Evolutionary conservation across 2,888 invertebrate species (phyloP).

Genomic region (Anorthoa munda): DNA sequence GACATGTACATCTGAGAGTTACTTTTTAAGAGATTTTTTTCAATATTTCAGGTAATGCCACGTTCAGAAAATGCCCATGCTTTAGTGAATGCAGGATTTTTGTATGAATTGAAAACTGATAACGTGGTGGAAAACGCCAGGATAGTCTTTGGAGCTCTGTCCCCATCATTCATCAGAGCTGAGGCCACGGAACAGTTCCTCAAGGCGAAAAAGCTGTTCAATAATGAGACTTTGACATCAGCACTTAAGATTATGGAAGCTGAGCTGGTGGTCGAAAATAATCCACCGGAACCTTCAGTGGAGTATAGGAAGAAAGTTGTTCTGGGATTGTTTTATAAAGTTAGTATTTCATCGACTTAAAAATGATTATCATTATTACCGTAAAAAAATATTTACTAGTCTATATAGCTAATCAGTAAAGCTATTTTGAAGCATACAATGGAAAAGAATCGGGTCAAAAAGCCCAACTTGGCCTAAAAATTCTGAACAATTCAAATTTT

Average conservation of each 20-base stretch:
- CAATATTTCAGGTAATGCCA: conserved; percentile 92
- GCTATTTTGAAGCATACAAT: background rate
- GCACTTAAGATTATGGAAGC: conserved; percentile 71
- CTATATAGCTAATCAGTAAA: background rate
- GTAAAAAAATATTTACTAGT: background rate
- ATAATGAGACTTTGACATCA: conserved; percentile 82
- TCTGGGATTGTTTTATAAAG: conserved; percentile 28
- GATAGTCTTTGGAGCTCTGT: conserved; percentile 91
- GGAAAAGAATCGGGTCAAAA: background rate
- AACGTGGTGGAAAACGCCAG: conserved; percentile 78
- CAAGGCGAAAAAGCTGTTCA: conserved; percentile 80
- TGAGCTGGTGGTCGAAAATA: conserved; percentile 74
- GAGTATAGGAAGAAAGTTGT: conserved; percentile 78
- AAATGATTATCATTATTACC: background rate
- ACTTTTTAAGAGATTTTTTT: background rate
- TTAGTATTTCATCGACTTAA: background rate
- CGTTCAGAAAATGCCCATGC: conserved; percentile 94
- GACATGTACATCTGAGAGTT: background rate
- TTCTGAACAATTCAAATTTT: conserved; percentile 7
- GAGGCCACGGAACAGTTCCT: conserved; percentile 87
- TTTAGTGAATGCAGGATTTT: conserved; percentile 93
- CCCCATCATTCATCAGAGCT: conserved; percentile 85
- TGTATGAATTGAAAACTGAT: conserved; percentile 79
- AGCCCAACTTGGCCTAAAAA: background rate
- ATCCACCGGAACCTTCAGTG: conserved; percentile 90